These are phyloP conservation scores for Calonectris borealis DNA, from an alignment of 2,113 vertebrate genomes.

Conservation along the genomic window DNA sequence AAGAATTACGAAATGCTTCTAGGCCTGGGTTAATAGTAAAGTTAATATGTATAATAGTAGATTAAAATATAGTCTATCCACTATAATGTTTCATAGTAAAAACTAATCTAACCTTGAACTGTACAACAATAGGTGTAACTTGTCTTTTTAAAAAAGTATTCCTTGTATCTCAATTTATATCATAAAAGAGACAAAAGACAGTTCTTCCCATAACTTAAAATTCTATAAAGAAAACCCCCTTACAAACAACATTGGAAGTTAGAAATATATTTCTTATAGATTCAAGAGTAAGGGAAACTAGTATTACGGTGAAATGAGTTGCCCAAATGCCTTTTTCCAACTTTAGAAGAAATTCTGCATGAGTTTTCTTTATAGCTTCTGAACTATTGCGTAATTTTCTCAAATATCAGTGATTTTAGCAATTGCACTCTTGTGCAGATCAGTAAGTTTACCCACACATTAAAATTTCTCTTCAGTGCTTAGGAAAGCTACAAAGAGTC, in stretches of 20 bases:
- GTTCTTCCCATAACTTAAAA: neutral
- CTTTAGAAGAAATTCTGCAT: neutral
- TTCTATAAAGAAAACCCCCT: neutral
- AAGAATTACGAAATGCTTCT: neutral
- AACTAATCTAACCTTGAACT: neutral
- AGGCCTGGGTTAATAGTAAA: neutral
- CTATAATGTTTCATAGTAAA: neutral
- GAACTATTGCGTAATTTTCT: neutral
- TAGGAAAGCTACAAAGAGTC: slow-evolving; percentile 10
- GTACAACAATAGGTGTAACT: neutral
- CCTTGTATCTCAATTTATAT: neutral
- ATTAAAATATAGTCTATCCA: neutral
- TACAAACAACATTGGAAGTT: neutral
- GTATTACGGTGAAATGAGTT: neutral
- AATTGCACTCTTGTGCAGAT: neutral
- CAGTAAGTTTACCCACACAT: neutral
- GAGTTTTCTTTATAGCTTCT: neutral
- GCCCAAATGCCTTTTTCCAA: neutral
- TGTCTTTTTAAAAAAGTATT: neutral
- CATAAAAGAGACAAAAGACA: neutral
- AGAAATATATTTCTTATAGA: neutral
- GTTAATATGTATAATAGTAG: neutral
- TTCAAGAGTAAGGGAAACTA: neutral
- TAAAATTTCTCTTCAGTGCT: neutral
- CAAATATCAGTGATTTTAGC: neutral